phyloP scores from a whole-genome alignment of 1,140 invertebrate genomes.

The Pseudomyrmex flavicornis region DNA sequence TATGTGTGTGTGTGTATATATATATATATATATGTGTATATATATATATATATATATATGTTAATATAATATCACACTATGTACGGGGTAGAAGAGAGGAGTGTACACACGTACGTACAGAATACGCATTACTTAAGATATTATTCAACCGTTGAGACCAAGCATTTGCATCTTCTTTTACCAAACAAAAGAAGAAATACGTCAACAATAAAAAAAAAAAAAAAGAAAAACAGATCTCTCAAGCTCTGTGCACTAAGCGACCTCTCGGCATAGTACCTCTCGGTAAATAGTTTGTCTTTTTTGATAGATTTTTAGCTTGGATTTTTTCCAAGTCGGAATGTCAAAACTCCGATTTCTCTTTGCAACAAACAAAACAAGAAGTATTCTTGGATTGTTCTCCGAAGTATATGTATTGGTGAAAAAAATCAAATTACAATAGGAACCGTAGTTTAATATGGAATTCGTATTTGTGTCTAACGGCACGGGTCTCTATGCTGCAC shows the following conservation, averaged over 20 bases:
- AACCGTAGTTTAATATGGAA: slow-evolving; percentile 24
- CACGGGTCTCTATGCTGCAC: slow-evolving; percentile 55
- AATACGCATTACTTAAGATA: slow-evolving; percentile 57
- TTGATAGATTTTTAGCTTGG: not conserved
- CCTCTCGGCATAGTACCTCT: not conserved
- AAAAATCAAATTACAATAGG: slow-evolving; percentile 24
- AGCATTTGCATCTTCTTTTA: slow-evolving; percentile 25
- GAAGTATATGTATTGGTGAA: slow-evolving; percentile 25
- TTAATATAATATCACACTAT: slow-evolving; percentile 65
- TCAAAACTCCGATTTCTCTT: not conserved
- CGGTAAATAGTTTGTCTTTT: not conserved
- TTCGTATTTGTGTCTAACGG: slow-evolving; percentile 50
- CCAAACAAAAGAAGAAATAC: not conserved
- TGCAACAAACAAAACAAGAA: slow-evolving; percentile 7
- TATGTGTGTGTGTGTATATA: not conserved
- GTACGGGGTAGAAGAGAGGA: slow-evolving; percentile 41
- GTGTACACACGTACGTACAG: slow-evolving; percentile 31
- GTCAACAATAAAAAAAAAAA: not conserved
- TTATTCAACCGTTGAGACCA: slow-evolving; percentile 62
- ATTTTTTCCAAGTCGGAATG: not conserved
- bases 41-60: not conserved
- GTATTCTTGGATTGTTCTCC: slow-evolving; percentile 9
- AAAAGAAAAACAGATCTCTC: slow-evolving; percentile 22
- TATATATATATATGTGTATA: slow-evolving; percentile 7
- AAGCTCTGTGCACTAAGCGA: slow-evolving; percentile 57